These are phyloP conservation scores for Gulo gulo DNA, from an alignment of 2,113 vertebrate species.

Conservation along the genomic window DNA sequence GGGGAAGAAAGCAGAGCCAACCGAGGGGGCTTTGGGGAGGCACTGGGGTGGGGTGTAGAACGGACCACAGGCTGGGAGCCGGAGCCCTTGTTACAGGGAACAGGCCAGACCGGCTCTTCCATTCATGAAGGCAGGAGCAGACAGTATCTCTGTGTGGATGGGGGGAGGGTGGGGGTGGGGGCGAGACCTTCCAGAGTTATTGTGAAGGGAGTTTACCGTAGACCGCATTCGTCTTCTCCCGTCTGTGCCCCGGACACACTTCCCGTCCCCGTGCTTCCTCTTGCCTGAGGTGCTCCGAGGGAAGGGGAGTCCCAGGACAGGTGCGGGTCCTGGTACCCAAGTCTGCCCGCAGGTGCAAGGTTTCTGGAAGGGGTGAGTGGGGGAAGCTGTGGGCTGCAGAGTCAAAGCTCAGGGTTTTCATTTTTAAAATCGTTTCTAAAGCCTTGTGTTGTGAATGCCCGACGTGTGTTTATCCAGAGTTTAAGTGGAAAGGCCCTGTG, in stretches of 20 bases:
- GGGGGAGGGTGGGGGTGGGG: too few species aligned
- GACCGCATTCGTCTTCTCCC: background rate
- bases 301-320: background rate
- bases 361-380: background rate
- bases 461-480: background rate
- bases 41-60: too few species aligned
- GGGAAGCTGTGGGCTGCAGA: background rate
- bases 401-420: background rate
- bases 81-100: background rate
- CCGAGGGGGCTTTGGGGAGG: background rate
- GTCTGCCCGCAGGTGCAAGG: background rate
- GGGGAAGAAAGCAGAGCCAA: background rate
- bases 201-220: background rate
- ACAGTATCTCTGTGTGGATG: background rate
- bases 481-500: background rate
- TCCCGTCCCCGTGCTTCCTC: background rate
- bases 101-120: background rate
- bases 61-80: background rate
- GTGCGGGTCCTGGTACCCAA: background rate
- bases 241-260: background rate
- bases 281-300: background rate
- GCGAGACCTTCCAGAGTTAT: background rate
- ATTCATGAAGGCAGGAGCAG: background rate
- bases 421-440: background rate
- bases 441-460: background rate